These are phyloP conservation scores for Vanessa cardui DNA, from an alignment of 2,888 invertebrate species.

Conservation along the genomic window DNA sequence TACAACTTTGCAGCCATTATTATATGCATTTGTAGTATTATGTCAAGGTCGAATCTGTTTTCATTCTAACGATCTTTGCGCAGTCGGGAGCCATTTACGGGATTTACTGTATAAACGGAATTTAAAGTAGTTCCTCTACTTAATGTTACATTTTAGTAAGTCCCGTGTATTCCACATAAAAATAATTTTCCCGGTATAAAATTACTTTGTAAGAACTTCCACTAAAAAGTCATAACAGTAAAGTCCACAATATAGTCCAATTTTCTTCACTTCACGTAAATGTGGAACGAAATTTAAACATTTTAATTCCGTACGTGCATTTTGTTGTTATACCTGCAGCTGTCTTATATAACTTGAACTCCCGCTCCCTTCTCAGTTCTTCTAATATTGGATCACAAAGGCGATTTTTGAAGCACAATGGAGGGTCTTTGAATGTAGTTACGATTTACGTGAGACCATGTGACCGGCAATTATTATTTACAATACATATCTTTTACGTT, in stretches of 20 bases:
- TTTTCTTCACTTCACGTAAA: conserved; percentile 49
- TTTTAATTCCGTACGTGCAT: conserved; percentile 61
- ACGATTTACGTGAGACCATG: conserved; percentile 66
- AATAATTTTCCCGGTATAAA: conserved; percentile 7
- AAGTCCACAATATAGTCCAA: conserved; percentile 38
- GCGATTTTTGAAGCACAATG: conserved; percentile 32
- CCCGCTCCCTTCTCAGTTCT: conserved; percentile 27
- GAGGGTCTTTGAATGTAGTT: conserved; percentile 54
- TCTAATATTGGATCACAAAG: conserved; percentile 25
- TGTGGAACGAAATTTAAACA: conserved; percentile 62
- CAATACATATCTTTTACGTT: conserved; percentile 61
- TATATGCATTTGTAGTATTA: too few species aligned
- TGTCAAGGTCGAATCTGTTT: too few species aligned
- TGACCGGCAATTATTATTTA: conserved; percentile 75
- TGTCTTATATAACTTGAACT: conserved; percentile 49
- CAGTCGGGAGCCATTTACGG: background rate
- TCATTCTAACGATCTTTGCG: too few species aligned
- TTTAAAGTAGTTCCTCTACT: background rate
- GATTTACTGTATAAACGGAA: background rate
- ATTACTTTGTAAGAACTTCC: conserved; percentile 13
- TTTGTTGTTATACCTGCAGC: conserved; percentile 57
- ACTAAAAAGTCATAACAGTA: conserved; percentile 30
- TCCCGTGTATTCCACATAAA: background rate
- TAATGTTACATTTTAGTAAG: background rate
- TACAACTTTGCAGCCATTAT: too few species aligned